Percentiles rank a stretch among this genome's conserved stretches.
These are phyloP conservation scores for Gallinago nigripennis DNA, from an alignment of 2,797 vertebrate species.

Conservation along the genomic window DNA sequence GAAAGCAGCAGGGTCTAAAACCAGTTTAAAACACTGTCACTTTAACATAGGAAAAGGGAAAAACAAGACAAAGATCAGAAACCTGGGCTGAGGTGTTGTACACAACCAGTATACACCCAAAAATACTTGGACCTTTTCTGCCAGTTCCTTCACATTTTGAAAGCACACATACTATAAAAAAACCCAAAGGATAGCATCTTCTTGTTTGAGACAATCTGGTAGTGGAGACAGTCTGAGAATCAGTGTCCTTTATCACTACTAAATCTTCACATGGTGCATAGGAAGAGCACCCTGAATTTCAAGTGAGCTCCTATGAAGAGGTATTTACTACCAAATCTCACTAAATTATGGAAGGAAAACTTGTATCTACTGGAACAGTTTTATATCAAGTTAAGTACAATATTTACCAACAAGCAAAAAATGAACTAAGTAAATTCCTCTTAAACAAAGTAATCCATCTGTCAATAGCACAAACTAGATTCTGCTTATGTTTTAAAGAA, in stretches of 20 bases:
- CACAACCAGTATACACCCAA: not conserved
- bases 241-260: conserved; percentile 26
- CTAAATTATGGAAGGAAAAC: not conserved
- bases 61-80: not conserved
- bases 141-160: not conserved
- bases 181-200: not conserved
- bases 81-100: not conserved
- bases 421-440: conserved; percentile 35
- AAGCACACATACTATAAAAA: not conserved
- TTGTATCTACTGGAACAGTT: conserved; percentile 15
- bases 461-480: conserved; percentile 11
- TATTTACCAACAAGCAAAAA: conserved; percentile 65
- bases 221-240: not conserved
- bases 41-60: not conserved
- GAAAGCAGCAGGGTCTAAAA: not conserved
- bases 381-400: not conserved
- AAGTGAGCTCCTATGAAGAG: not conserved
- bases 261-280: not conserved
- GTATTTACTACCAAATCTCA: conserved; percentile 41
- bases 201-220: not conserved
- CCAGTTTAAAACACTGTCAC: not conserved
- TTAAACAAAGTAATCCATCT: conserved; percentile 8
- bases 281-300: not conserved
- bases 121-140: not conserved
- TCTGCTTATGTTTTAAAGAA: conserved; percentile 22